Evolutionary conservation across 2,888 invertebrate genomes (phyloP), one percentile per base, ranked within the genome.

Genomic region (Chironomus riparius): DNA sequence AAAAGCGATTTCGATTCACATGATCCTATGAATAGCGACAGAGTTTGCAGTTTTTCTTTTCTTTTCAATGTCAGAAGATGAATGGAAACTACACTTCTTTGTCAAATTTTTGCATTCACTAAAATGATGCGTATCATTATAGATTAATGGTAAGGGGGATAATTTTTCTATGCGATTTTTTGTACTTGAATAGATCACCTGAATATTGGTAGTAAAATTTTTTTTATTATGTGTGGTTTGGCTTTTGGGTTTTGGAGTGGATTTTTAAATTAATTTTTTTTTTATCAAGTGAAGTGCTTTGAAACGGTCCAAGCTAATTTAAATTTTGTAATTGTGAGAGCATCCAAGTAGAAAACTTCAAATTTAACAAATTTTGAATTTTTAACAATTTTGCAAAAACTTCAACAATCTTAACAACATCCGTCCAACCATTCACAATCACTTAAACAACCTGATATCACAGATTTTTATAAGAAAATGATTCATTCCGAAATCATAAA

Each of bases 151-250:
- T 50, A 15, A 56, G 15, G 18, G 56, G 56, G 6, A 56, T 7
- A 56, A 3, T n/a, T 56, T 38, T 38, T 38, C 38, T 38, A 38
- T 38, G 1, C 2, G 7, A 38, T 38, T 56, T 15, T 15, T 56
- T 56, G n/a, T 56, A 56, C 56, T 56, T 62, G 72, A 71, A 71
- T 71, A 71, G 72, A n/a, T 72, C 72, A 72, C 72, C 72, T 72
- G 72, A 72, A 38, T 28, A 62, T 56, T 56, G 5, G 15, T 50
- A 5, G 4, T 50, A 13, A 38, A 28, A 48, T 12, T 13, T 48
- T 47, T 47, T 50, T 50, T 56, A 18, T 56, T 56, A 56, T 56
- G 18, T 18, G 18, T 18, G 15, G 15, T 56, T 7, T n/a, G n/a
- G 56, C 56, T 56, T 15, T 1, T 56, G 56, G 7, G 1, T 15